Base-by-base conservation (phyloP, 2,113 vertebrate genomes). In the Scatophagus argus region DNA sequence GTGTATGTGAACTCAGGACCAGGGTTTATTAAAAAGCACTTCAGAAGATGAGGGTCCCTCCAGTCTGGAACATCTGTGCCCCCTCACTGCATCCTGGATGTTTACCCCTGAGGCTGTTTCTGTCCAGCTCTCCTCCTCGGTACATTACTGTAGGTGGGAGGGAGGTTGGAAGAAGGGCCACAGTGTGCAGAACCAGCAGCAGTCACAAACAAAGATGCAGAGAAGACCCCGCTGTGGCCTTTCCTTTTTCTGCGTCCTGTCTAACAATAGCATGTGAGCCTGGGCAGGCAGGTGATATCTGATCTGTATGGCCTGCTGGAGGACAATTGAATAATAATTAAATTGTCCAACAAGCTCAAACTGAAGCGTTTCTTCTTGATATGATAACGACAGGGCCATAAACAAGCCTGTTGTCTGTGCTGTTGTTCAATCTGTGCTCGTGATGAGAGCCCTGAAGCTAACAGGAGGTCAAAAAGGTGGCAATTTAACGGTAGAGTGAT, bases 51-150 rank as follows among this genome's bases (percentile, higher is more conserved):
- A 65, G 55, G 74, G 60, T 83, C 51, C 25, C 58, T 84, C 36
- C 58, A 72, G 81, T 86, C 83, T 56, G 72, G 69, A 92, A 92
- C 93, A 92, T 89, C 87, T 90, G 91, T 79, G 76, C 56, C 83
- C 83, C 80, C 85, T 88, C 51, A 11, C 81, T 74, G 79, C 62
- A 44, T 85, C 74, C 59, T 66, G 47, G 47, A 71, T 91, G 89
- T 93, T 93, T 92, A 93, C 81, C 64, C 89, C 85, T 0, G 46
- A 68, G 87, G 85, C 80, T 70, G 83, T 87, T 83, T 89, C 44
- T 81, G 71, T 69, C 81, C 54, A 46, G 46, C 77, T 36, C 79
- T 79, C 19, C 63, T 60, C 67, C 66, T 70, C 38, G 1, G 14
- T 58, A 19, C 56, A 13, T 54, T 47, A 34, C 29, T 47, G 43